phyloP scores from a whole-genome alignment of 37 sponge, comb jelly and placozoan species.

The Oscarella lobularis region DNA sequence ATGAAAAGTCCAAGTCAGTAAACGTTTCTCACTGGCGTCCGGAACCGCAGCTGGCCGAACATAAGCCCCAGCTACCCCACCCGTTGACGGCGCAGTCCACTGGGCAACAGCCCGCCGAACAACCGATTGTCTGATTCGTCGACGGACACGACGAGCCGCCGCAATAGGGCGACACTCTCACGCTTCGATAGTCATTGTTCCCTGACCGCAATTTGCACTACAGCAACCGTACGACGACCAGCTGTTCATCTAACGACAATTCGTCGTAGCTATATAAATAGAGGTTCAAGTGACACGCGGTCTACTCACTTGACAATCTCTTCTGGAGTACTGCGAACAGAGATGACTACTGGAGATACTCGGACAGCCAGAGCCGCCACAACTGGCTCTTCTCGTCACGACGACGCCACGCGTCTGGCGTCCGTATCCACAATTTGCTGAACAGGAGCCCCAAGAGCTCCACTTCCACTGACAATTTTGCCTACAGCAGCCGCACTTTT shows the following conservation, averaged over 20 bases:
- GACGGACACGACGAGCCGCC: neutral
- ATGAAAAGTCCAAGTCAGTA: neutral
- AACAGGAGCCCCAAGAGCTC: neutral
- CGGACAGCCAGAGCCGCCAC: neutral
- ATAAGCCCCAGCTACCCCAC: neutral
- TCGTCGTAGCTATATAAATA: neutral
- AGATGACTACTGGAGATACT: neutral
- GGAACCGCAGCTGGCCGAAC: neutral
- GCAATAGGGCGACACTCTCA: neutral
- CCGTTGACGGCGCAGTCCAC: neutral
- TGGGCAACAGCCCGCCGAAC: neutral
- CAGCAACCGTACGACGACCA: neutral
- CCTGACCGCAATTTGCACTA: neutral
- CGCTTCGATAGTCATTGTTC: neutral
- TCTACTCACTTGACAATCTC: neutral
- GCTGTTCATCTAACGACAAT: neutral
- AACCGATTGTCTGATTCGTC: neutral
- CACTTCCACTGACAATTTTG: too few species aligned
- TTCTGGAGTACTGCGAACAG: neutral
- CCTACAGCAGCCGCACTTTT: too few species aligned
- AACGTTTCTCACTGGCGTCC: neutral
- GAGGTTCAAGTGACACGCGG: neutral
- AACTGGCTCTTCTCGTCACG: neutral
- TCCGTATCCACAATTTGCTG: neutral
- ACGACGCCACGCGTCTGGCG: too few species aligned